Percentiles rank a stretch among this genome's conserved stretches.
Conservation (phyloP, 2,888 invertebrate species). For the Copidosoma aretas region DNA sequence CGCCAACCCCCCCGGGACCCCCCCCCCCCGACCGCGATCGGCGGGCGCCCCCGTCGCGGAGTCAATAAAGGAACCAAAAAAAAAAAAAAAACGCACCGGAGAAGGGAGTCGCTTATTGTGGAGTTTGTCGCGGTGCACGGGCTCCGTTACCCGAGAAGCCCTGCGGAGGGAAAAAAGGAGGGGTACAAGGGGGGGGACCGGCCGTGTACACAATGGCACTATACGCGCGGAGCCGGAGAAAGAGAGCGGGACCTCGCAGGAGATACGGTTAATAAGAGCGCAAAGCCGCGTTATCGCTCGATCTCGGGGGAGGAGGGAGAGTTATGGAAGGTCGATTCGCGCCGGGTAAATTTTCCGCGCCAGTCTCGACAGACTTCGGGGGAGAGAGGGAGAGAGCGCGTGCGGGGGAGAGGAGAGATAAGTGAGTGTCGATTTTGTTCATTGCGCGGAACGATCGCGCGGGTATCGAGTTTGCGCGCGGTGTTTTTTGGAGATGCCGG, state of each 20-base stretch:
- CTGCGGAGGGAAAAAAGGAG: background rate
- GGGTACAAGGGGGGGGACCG: conserved; percentile 4
- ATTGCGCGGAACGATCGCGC: background rate
- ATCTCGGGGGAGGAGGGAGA: conserved; percentile 19
- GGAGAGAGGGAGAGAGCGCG: background rate
- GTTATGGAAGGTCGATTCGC: conserved; percentile 31
- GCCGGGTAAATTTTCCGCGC: conserved; percentile 32
- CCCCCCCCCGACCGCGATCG: conserved; percentile 13
- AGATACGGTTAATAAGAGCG: conserved; percentile 36
- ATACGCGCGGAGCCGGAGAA: conserved; percentile 1
- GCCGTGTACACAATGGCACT: background rate
- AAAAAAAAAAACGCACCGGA: conserved; percentile 7
- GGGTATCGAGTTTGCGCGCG: conserved; percentile 32
- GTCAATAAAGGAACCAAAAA: background rate
- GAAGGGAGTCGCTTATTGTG: background rate
- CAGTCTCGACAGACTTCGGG: conserved; percentile 33
- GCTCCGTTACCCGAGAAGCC: conserved; percentile 22
- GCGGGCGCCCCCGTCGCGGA: background rate
- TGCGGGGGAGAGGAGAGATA: conserved; percentile 6
- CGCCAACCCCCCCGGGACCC: too few relatives aligned
- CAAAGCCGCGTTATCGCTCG: conserved; percentile 29
- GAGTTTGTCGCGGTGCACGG: conserved; percentile 18
- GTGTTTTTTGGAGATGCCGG: conserved; percentile 9
- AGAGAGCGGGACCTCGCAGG: conserved; percentile 14
- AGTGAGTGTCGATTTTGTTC: conserved; percentile 32